Evolutionary conservation across 2,888 invertebrate genomes (phyloP), one percentile per base, ranked within the genome.

Genomic region (Philereme vetulata): DNA sequence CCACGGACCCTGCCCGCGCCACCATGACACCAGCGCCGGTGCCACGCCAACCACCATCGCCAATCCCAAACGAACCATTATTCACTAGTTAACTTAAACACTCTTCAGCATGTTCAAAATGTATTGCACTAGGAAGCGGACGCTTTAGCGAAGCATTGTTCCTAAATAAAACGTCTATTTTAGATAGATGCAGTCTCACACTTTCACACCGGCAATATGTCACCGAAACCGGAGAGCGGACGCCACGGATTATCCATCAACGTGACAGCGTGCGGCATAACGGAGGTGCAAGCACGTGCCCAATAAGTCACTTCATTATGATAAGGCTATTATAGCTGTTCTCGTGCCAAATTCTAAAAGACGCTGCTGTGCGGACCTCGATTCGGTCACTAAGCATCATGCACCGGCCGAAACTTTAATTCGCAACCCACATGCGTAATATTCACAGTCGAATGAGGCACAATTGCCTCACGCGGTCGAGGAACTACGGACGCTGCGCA

Each of bases 21-120:
- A 90, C 92, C 91, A 91, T 48, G 92, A 90, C 69, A 93, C 89
- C 68, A 92, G 72, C 58, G 90, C 91, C 56, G 93, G 93, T 63
- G 93, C 91, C 68, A 93, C 92, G 34, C 92, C 93, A 53, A 92
- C 92, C 60, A 92, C 92, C 92, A 93, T 92, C 64, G 93, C 92
- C 63, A 93, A 66, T 34, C 91, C 86, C 70, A 93, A 73, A 11
- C 86, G 84, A 68, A 92, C 93, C 93, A 93, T 93, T 64, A 56
- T 42, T 50, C 59, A 54, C 53, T 40, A 21, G 34, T 43, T 55
- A 47, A 60, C 62, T 57, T 59, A 65, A 46, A 52, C 54, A 54
- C 65, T 60, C 72, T 62, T 72, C 60, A 74, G 60, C 67, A 64
- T 67, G 55, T 62, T 65, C 65, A 65, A 64, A 59, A 63, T 67